Percentiles rank a stretch among this genome's conserved stretches.
phyloP scores from a whole-genome alignment of 2,888 invertebrate species.

The Stenurella melanura region DNA sequence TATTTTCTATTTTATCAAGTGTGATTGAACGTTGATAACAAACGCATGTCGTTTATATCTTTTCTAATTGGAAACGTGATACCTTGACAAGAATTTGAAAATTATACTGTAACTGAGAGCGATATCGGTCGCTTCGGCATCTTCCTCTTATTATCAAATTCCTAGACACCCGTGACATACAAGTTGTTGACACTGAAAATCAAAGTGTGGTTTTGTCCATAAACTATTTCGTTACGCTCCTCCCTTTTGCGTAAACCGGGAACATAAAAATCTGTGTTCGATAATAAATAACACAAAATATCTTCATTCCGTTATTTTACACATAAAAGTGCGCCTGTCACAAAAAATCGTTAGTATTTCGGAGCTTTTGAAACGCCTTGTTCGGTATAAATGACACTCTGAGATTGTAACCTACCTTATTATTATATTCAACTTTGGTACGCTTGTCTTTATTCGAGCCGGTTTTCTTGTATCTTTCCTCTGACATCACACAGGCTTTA shows the following conservation, averaged over 20 bases:
- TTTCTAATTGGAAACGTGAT: slow-evolving; percentile 44
- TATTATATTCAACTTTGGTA: slow-evolving; percentile 65
- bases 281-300: slow-evolving; percentile 63
- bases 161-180: slow-evolving; percentile 30
- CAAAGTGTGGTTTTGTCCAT: slow-evolving; percentile 54
- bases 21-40: not conserved
- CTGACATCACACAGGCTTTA: slow-evolving; percentile 55
- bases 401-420: slow-evolving; percentile 66
- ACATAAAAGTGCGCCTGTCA: slow-evolving; percentile 60
- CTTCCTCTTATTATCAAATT: slow-evolving; percentile 32
- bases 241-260: slow-evolving; percentile 45
- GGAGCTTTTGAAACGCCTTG: slow-evolving; percentile 65
- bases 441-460: slow-evolving; percentile 54
- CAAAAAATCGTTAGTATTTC: slow-evolving; percentile 63
- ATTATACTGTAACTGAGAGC: slow-evolving; percentile 13
- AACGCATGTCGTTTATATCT: slow-evolving; percentile 29
- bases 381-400: slow-evolving; percentile 66
- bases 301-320: slow-evolving; percentile 62
- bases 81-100: slow-evolving; percentile 20
- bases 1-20: not conserved
- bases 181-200: slow-evolving; percentile 39
- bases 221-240: slow-evolving; percentile 60
- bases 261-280: slow-evolving; percentile 40
- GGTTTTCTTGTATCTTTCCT: slow-evolving; percentile 57
- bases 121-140: slow-evolving; percentile 17